A percentile compares a stretch with the other conserved stretches of the same genome.
Conservation (phyloP, 1,140 invertebrate genomes). For the Pachypsylla venusta region DNA sequence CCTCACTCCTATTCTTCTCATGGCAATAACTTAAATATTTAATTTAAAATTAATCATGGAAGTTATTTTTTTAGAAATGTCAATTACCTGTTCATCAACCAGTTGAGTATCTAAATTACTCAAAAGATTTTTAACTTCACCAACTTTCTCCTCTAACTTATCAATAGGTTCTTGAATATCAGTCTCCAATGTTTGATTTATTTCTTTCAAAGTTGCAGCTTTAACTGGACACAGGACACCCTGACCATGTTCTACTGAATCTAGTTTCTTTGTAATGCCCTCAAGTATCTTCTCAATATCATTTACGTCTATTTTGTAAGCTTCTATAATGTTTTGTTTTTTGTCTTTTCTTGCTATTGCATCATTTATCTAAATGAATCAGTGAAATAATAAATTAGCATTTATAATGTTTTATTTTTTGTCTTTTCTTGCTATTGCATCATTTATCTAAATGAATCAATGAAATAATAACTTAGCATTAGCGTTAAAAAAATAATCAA, state of each 20-base stretch:
- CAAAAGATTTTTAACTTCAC: slow-evolving; percentile 57
- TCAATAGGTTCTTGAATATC: slow-evolving; percentile 38
- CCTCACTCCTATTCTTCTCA: too few species aligned
- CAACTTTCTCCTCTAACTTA: slow-evolving; percentile 47
- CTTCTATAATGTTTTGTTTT: slow-evolving; percentile 59
- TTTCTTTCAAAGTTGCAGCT: slow-evolving; percentile 46
- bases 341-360: slow-evolving; percentile 58
- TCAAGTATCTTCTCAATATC: slow-evolving; percentile 68
- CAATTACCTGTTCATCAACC: slow-evolving; percentile 62
- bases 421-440: slow-evolving; percentile 59
- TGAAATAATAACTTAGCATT: too few species aligned
- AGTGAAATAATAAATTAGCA: too few species aligned
- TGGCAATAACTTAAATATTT: neutral
- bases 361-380: slow-evolving; percentile 40
- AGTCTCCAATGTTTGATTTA: slow-evolving; percentile 19
- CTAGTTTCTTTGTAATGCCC: slow-evolving; percentile 55
- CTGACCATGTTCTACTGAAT: slow-evolving; percentile 62
- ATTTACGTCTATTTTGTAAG: slow-evolving; percentile 56
- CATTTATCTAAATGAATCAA: slow-evolving; percentile 39
- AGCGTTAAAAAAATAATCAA: too few species aligned
- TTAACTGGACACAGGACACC: slow-evolving; percentile 70
- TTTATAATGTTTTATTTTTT: slow-evolving; percentile 58
- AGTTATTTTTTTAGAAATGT: slow-evolving; percentile 16
- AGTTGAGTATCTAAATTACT: slow-evolving; percentile 78
- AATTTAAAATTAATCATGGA: slow-evolving; percentile 3